A percentile compares a stretch with the other conserved stretches of the same genome.
These are phyloP conservation scores for Anas bahamensis DNA, from an alignment of 2,797 vertebrate species.

Conservation along the genomic window DNA sequence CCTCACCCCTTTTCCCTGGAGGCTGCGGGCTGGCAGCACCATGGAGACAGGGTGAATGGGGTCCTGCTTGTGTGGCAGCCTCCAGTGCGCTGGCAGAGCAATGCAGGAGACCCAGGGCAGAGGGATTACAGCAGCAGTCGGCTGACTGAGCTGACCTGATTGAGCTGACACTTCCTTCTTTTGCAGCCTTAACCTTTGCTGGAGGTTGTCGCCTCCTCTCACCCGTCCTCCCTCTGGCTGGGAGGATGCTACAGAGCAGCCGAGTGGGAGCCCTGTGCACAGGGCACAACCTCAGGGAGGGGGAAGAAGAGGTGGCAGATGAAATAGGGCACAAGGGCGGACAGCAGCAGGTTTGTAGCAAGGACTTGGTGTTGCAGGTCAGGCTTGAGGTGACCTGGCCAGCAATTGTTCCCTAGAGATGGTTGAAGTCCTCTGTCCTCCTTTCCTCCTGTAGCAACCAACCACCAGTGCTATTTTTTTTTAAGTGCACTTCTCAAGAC, in stretches of 20 bases:
- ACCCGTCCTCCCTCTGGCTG: neutral
- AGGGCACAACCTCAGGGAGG: neutral
- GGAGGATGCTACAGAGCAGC: neutral
- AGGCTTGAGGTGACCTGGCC: neutral
- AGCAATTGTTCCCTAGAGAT: neutral
- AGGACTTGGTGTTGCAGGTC: constrained; percentile 28
- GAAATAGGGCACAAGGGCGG: neutral
- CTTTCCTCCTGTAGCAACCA: constrained; percentile 26
- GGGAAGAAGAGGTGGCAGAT: neutral
- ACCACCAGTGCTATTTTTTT: neutral
- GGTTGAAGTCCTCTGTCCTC: neutral
- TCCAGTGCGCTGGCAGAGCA: neutral
- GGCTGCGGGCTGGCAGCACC: neutral
- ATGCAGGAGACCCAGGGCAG: neutral
- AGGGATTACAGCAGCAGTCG: neutral
- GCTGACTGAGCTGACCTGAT: constrained; percentile 30
- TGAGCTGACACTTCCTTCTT: constrained; percentile 21
- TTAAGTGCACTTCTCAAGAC: constrained; percentile 34
- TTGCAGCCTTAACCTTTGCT: neutral
- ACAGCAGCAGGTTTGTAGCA: neutral
- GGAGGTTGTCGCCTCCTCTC: neutral
- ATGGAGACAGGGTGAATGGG: neutral
- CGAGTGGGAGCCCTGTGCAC: neutral
- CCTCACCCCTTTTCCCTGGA: neutral
- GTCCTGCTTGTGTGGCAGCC: neutral